Conservation (phyloP, 2,888 invertebrate genomes). For the Drosophila peninsularis region DNA sequence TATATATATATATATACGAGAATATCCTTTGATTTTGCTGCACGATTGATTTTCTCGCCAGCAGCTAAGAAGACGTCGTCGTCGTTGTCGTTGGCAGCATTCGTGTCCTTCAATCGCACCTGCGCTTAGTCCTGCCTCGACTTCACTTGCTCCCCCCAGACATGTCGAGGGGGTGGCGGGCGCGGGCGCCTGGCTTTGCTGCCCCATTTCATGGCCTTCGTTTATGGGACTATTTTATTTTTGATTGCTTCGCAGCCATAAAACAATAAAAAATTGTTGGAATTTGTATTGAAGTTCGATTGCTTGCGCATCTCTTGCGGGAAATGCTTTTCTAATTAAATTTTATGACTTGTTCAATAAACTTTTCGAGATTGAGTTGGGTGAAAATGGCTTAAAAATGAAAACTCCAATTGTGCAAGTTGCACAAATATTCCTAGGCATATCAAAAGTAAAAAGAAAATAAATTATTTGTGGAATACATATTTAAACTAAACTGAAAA, state of each 20-base stretch:
- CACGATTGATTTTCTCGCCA: slow-evolving; percentile 74
- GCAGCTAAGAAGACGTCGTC: slow-evolving; percentile 18
- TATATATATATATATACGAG: slow-evolving; percentile 3
- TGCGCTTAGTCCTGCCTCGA: slow-evolving; percentile 43
- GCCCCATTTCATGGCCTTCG: slow-evolving; percentile 27
- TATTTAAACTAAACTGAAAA: not conserved
- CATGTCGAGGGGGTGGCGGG: slow-evolving; percentile 14
- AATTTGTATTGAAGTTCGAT: slow-evolving; percentile 60
- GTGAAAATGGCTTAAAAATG: not conserved
- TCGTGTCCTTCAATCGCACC: slow-evolving; percentile 58
- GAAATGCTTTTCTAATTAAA: slow-evolving; percentile 74
- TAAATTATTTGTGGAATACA: no score
- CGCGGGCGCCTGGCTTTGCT: slow-evolving; percentile 12
- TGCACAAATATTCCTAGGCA: not conserved
- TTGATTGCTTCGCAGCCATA: slow-evolving; percentile 57
- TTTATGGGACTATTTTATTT: slow-evolving; percentile 43
- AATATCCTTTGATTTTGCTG: slow-evolving; percentile 69
- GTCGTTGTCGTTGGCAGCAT: slow-evolving; percentile 16
- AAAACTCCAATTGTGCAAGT: not conserved
- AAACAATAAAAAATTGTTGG: slow-evolving; percentile 72
- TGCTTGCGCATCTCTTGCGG: slow-evolving; percentile 43
- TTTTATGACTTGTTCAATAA: slow-evolving; percentile 69
- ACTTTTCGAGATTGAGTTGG: slow-evolving; percentile 57
- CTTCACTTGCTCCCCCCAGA: slow-evolving; percentile 61
- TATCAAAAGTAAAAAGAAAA: no score